Evolutionary conservation across 2,888 invertebrate species (phyloP), one percentile per base, ranked within the genome.

Genomic region (Meandrusa payeni): DNA sequence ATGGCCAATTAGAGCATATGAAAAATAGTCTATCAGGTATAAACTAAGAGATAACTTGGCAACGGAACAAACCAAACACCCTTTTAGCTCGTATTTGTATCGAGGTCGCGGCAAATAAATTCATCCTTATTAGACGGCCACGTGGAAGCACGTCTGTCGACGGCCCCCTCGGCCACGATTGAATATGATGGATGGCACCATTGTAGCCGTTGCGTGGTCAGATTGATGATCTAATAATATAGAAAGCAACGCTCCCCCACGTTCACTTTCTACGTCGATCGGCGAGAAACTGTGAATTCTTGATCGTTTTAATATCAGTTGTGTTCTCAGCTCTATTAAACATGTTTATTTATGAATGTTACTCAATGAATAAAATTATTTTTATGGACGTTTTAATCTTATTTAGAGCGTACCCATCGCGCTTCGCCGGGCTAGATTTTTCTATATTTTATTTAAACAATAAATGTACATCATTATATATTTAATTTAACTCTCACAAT

Each of bases 21-120:
- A 10, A 24, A 10, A 9, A 24, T 24, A 9, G 10, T 15, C 15
- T 15, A 2, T 3, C 15, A 15, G 15, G 15, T n/a, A n/a, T n/a
- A n/a, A n/a, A n/a, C n/a, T n/a, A n/a, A n/a, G n/a, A n/a, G n/a
- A n/a, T n/a, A n/a, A n/a, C n/a, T n/a, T n/a, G n/a, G n/a, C n/a
- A n/a, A 15, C 15, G 15, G 12, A 6, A 29, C 5, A 3, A 10
- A 5, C n/a, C n/a, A 5, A 15, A 7, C 28, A 17, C n/a, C n/a
- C n/a, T n/a, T n/a, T n/a, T n/a, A n/a, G n/a, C 11, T 24, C 23
- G 23, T 41, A 36, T 41, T 47, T 32, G 41, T 50, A 57, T 54
- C 50, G 57, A 55, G 57, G 55, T 48, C 54, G 52, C 31, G 48
- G 55, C 56, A 57, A 59, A 61, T 59, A 55, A 52, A 57, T 58